These are phyloP conservation scores for Crenuchus spilurus DNA, from an alignment of 2,797 vertebrate species.

Conservation along the genomic window DNA sequence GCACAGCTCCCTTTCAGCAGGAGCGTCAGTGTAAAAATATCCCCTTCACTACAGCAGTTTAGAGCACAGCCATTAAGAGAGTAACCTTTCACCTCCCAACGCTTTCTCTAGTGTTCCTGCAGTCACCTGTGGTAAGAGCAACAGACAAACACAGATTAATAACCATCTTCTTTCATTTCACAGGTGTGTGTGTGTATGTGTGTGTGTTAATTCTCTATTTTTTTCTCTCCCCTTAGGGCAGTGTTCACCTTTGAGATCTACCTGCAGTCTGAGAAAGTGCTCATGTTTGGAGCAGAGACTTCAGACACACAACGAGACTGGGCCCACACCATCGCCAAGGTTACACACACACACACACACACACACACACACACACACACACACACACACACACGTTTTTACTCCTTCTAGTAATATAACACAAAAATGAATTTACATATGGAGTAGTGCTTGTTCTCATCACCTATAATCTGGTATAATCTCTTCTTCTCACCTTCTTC, in stretches of 20 bases:
- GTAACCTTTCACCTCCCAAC: slow-evolving; percentile 49
- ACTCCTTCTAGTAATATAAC: too few relatives aligned
- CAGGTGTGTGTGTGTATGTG: slow-evolving; percentile 34
- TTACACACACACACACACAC: slow-evolving; percentile 62
- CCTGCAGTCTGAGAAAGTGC: slow-evolving; percentile 85
- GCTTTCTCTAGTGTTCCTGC: slow-evolving; percentile 44
- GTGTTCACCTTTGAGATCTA: slow-evolving; percentile 93
- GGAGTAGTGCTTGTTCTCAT: too few relatives aligned
- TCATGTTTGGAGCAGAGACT: slow-evolving; percentile 88
- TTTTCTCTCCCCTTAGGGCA: slow-evolving; percentile 71
- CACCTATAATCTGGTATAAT: too few relatives aligned
- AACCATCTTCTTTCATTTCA: slow-evolving; percentile 60
- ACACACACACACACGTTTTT: slow-evolving; percentile 19
- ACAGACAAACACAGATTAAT: slow-evolving; percentile 74
- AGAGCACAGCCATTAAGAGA: slow-evolving; percentile 43
- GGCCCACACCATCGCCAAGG: slow-evolving; percentile 91
- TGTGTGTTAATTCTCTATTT: slow-evolving; percentile 49
- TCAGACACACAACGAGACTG: slow-evolving; percentile 87
- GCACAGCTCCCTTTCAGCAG: background rate
- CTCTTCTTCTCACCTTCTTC: too few relatives aligned
- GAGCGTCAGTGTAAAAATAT: slow-evolving; percentile 22
- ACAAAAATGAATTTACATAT: too few relatives aligned
- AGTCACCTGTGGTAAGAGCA: slow-evolving; percentile 47
- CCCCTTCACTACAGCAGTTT: slow-evolving; percentile 16
- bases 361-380: slow-evolving; percentile 43